These are phyloP conservation scores for Tetranychus truncatus DNA, from an alignment of 2,888 invertebrate genomes.

Conservation along the genomic window DNA sequence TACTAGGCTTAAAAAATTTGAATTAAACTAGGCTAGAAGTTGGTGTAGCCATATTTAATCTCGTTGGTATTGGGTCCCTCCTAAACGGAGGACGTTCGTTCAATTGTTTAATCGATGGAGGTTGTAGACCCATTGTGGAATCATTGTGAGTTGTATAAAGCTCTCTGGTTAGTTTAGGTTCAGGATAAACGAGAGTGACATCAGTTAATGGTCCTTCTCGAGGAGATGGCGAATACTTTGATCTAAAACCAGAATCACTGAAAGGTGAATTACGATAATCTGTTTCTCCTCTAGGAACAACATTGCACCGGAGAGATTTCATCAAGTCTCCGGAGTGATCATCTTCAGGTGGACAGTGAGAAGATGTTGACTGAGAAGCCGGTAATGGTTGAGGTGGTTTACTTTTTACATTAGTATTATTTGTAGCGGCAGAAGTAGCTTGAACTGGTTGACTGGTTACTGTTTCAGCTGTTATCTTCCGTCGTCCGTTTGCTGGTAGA, in stretches of 20 bases:
- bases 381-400: not conserved
- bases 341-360: not conserved
- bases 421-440: not conserved
- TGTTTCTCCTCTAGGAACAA: not conserved
- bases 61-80: not conserved
- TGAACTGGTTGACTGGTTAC: not conserved
- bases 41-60: not conserved
- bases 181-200: not conserved
- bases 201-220: conserved; percentile 8
- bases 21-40: not conserved
- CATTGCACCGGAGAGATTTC: conserved; percentile 14
- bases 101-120: not conserved
- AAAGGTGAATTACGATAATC: conserved; percentile 13
- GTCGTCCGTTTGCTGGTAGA: not conserved
- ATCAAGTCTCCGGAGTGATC: conserved; percentile 9
- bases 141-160: not conserved
- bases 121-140: not conserved
- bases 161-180: not conserved
- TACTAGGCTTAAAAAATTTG: not conserved
- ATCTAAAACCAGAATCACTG: conserved; percentile 16
- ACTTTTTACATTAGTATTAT: not conserved
- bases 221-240: conserved; percentile 16
- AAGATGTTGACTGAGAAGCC: not conserved
- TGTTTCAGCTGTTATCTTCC: not conserved
- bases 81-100: not conserved